A percentile compares a stretch with the other conserved stretches of the same genome.
Evolutionary conservation across 2,113 vertebrate species (phyloP).

Genomic region (Marcusenius ussheri): DNA sequence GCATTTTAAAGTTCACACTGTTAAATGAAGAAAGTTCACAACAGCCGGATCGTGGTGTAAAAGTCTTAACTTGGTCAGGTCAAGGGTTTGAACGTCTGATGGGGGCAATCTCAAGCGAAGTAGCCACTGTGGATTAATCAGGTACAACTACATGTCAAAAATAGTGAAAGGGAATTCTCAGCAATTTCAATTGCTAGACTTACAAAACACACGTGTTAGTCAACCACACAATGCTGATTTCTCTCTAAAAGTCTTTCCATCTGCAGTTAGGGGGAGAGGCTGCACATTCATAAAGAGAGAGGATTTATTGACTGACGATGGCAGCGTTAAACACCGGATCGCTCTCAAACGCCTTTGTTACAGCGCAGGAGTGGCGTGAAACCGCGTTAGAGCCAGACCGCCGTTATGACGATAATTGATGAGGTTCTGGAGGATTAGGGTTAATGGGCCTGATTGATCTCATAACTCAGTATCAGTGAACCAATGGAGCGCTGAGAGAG

Average conservation of each 20-base stretch:
- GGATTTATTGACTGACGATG: background rate
- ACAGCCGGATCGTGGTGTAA: background rate
- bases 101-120: background rate
- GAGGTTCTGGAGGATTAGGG: background rate
- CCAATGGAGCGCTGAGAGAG: background rate
- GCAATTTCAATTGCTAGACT: background rate
- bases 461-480: background rate
- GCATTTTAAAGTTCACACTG: background rate
- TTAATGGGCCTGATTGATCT: background rate
- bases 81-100: background rate
- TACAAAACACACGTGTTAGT: background rate
- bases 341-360: background rate
- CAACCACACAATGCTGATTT: background rate
- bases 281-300: background rate
- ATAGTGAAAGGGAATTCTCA: background rate
- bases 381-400: background rate
- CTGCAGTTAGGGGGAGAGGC: background rate
- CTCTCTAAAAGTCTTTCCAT: background rate
- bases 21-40: background rate
- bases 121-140: background rate
- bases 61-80: background rate
- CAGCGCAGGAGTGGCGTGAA: background rate
- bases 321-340: background rate
- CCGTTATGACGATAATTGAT: background rate
- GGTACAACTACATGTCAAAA: background rate